Evolutionary conservation across 2,113 vertebrate species (phyloP).

Genomic region (Tetrao urogallus): DNA sequence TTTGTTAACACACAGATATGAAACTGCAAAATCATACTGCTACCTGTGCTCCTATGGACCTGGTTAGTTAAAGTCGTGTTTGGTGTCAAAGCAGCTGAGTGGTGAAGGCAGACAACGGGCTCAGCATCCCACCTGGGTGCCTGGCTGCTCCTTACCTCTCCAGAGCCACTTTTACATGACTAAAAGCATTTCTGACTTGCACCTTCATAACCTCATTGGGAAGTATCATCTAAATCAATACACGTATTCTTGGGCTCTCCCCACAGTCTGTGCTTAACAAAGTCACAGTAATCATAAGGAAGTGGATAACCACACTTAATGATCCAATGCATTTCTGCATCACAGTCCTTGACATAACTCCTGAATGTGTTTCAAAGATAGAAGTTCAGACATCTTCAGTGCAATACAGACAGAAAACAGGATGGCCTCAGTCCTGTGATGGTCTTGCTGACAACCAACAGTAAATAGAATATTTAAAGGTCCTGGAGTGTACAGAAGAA

Average conservation of each 20-base stretch:
- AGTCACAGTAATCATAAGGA: slow-evolving; percentile 41
- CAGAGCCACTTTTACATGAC: not conserved
- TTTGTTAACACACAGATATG: not conserved
- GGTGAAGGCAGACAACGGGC: not conserved
- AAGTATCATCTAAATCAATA: slow-evolving; percentile 48
- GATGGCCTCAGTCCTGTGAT: not conserved
- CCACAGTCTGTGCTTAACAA: slow-evolving; percentile 69
- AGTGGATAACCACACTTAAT: slow-evolving; percentile 33
- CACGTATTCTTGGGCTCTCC: slow-evolving; percentile 26
- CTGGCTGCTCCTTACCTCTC: not conserved
- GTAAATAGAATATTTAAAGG: not conserved
- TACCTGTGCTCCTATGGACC: fast-evolving
- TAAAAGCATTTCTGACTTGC: slow-evolving; percentile 35
- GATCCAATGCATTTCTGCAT: not conserved
- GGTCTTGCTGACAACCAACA: not conserved
- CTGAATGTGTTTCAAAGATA: not conserved
- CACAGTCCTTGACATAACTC: not conserved
- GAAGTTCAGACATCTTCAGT: not conserved
- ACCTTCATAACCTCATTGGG: slow-evolving; percentile 48
- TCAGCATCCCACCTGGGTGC: fast-evolving
- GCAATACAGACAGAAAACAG: not conserved
- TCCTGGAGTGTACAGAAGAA: not conserved
- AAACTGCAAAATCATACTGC: not conserved
- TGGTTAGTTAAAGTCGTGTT: not conserved
- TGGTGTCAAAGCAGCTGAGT: not conserved